These are phyloP conservation scores for Carlito syrichta DNA, from an alignment of 2,113 vertebrate species.

Conservation along the genomic window DNA sequence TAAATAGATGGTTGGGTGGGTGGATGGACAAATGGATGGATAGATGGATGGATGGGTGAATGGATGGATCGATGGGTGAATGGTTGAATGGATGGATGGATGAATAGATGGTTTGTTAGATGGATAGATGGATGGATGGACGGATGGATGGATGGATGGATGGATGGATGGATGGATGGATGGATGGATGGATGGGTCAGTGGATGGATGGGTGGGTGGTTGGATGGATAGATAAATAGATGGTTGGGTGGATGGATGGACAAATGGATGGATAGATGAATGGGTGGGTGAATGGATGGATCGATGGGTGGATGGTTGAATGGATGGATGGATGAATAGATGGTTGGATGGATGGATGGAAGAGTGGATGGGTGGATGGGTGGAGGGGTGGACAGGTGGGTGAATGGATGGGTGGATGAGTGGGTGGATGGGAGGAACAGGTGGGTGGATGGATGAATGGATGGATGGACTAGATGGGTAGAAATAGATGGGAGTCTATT, in stretches of 20 bases:
- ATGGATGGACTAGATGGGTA: too few relatives aligned
- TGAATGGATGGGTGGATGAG: accelerated
- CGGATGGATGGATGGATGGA: background rate
- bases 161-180: background rate
- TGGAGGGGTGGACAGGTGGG: background rate
- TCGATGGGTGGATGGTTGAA: too few relatives aligned
- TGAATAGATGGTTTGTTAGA: accelerated
- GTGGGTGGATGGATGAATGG: too few relatives aligned
- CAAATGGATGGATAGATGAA: too few relatives aligned
- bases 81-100: background rate
- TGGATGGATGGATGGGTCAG: background rate
- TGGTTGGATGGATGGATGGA: background rate
- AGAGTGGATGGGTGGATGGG: background rate
- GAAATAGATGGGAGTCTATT: background rate
- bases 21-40: too few relatives aligned
- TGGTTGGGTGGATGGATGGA: accelerated
- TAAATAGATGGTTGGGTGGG: too few relatives aligned
- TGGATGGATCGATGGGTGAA: too few relatives aligned
- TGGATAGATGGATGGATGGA: too few relatives aligned
- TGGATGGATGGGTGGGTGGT: too few relatives aligned
- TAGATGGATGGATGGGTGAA: too few relatives aligned
- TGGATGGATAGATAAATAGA: background rate
- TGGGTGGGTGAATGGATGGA: accelerated
- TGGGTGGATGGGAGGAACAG: too few relatives aligned
- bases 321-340: too few relatives aligned